Percentiles rank a stretch among this genome's conserved stretches.
phyloP scores from a whole-genome alignment of 2,797 vertebrate species.

The Rhabdomys pumilio region DNA sequence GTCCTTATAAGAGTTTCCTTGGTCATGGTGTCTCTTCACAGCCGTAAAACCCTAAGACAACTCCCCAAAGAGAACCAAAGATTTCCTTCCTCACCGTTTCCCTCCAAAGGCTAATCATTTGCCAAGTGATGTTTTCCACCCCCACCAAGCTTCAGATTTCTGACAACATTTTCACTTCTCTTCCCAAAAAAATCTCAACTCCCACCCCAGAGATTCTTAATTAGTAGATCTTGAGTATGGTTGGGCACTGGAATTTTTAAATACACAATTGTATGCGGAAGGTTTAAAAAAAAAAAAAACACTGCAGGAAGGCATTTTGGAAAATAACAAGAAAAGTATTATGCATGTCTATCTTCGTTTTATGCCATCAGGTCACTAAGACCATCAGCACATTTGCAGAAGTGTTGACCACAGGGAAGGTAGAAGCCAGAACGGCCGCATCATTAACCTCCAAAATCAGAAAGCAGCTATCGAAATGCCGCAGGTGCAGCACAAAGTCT shows the following conservation, averaged over 20 bases:
- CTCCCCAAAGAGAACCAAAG: not conserved
- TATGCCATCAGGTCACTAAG: conserved; percentile 30
- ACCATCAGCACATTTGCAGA: conserved; percentile 75
- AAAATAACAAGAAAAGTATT: conserved; percentile 73
- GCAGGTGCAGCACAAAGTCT: conserved; percentile 9
- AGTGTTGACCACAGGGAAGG: conserved; percentile 58
- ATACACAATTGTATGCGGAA: not conserved
- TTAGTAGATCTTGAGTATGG: conserved; percentile 17
- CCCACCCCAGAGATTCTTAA: not conserved
- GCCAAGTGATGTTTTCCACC: not conserved
- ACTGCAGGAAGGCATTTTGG: conserved; percentile 51
- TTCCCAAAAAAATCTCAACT: not conserved
- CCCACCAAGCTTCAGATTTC: not conserved
- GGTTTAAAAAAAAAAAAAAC: not conserved
- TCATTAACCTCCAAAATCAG: conserved; percentile 70
- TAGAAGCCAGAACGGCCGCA: conserved; percentile 4
- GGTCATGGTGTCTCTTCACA: not conserved
- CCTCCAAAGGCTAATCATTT: not conserved
- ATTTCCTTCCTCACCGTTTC: not conserved
- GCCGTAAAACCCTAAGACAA: not conserved
- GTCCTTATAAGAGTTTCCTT: not conserved
- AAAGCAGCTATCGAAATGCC: conserved; percentile 62
- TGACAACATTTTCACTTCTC: not conserved
- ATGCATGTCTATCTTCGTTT: conserved; percentile 28
- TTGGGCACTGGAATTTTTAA: conserved; percentile 28